Conservation (phyloP, 2,113 vertebrate genomes). For the Numenius arquata region DNA sequence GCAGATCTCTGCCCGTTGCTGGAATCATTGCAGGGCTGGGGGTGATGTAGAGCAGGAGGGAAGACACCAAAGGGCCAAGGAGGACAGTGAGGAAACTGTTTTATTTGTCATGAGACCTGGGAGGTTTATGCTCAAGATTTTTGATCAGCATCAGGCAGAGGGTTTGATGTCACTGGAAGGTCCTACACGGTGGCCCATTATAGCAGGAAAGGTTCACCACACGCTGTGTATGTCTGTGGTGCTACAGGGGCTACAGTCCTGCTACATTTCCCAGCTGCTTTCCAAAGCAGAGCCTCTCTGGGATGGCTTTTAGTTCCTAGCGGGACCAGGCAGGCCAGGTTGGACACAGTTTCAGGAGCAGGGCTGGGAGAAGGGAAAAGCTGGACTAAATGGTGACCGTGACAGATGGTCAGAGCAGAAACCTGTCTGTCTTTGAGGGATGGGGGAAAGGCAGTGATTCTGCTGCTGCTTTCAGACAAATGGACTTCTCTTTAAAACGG, state of each 20-base stretch:
- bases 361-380: background rate
- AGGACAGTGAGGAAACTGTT: background rate
- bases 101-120: background rate
- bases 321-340: background rate
- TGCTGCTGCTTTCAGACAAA: background rate
- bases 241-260: background rate
- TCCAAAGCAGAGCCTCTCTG: background rate
- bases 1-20: background rate
- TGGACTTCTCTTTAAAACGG: background rate
- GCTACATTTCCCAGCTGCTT: background rate
- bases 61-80: background rate
- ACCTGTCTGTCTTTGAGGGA: background rate
- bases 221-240: background rate
- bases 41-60: background rate
- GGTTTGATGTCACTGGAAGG: background rate
- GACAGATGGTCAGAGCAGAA: background rate
- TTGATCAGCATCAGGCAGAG: background rate
- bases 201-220: background rate
- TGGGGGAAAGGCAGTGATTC: background rate
- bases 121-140: background rate
- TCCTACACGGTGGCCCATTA: background rate
- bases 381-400: background rate
- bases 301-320: background rate
- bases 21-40: background rate
- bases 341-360: background rate